phyloP scores from a whole-genome alignment of 1,140 invertebrate genomes.

The Caenorhabditis tropicalis region DNA sequence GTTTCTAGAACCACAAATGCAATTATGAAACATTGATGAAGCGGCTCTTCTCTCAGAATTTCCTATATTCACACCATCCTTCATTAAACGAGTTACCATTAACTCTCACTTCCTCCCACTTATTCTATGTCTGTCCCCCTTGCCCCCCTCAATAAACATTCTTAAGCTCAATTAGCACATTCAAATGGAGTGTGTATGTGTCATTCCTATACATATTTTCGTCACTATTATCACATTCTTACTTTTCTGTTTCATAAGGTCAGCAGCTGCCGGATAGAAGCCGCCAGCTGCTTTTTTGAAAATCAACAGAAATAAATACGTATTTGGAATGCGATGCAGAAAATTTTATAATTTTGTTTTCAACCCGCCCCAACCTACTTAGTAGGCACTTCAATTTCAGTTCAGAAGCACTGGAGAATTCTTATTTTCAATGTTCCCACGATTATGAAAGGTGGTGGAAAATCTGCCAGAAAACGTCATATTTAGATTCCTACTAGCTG shows the following conservation, averaged over 20 bases:
- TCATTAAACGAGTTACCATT: neutral
- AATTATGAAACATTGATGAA: neutral
- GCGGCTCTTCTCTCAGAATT: neutral
- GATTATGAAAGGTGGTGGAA: neutral
- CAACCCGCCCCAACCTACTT: neutral
- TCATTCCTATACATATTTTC: neutral
- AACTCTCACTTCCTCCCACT: neutral
- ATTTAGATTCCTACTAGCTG: too few species aligned
- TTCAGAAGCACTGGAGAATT: neutral
- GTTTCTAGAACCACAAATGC: neutral
- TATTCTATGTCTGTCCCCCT: neutral
- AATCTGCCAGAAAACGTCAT: too few species aligned
- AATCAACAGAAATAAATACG: neutral
- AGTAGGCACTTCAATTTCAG: neutral
- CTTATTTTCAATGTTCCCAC: neutral
- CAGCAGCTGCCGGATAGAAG: neutral
- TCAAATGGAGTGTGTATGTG: constrained; percentile 14
- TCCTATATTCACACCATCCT: neutral
- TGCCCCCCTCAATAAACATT: neutral
- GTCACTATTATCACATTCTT: neutral
- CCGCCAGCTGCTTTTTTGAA: neutral
- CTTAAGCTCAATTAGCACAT: constrained; percentile 8
- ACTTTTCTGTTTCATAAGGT: neutral
- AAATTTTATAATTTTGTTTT: neutral
- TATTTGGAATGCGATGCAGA: neutral